Evolutionary conservation across 2,797 vertebrate genomes (phyloP), one percentile per base, ranked within the genome.

Genomic region (Lateolabrax maculatus): DNA sequence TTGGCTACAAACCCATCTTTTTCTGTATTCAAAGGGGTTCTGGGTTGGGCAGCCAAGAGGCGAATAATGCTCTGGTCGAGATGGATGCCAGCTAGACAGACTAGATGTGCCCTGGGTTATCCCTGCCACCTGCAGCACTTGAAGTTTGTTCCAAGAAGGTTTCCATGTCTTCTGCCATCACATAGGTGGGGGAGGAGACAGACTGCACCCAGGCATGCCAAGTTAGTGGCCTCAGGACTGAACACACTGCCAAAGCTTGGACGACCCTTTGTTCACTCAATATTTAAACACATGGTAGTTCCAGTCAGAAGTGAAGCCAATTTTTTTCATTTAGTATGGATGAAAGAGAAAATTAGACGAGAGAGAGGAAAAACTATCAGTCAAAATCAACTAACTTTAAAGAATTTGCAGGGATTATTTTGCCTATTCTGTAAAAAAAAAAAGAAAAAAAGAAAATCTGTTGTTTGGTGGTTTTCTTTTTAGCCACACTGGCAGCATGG

Each of bases 201-300:
- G 90, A 89, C 79, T 81, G 88, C 51, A 51, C 55, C 25, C 84
- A 64, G 81, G 36, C 73, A 41, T 63, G 90, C 91, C 90, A 90
- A 90, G 63, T 49, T 34, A 53, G 46, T 51, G 51, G 65, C 84
- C 81, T 7, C 16, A 80, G 67, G 69, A 70, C 43, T 9, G 27
- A 44, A 76, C 46, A 72, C 21, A 2, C 29, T 66, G 79, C 71
- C 77, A 71, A 81, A n/a, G 36, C 68, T 57, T 34, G 58, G 71
- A 62, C n/a, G 13, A 66, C 64, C 41, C 62, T 71, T 23, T 70
- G 29, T 70, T 69, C 34, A 43, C 55, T 62, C 65, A 48, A 37
- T 36, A 9, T 64, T 36, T n/a, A n/a, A n/a, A n/a, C n/a, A n/a
- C n/a, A n/a, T n/a, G n/a, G n/a, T n/a, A n/a, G n/a, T n/a, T 64